phyloP scores from a whole-genome alignment of 92 coral and sea anemone genomes.

The Actinernus sp. region DNA sequence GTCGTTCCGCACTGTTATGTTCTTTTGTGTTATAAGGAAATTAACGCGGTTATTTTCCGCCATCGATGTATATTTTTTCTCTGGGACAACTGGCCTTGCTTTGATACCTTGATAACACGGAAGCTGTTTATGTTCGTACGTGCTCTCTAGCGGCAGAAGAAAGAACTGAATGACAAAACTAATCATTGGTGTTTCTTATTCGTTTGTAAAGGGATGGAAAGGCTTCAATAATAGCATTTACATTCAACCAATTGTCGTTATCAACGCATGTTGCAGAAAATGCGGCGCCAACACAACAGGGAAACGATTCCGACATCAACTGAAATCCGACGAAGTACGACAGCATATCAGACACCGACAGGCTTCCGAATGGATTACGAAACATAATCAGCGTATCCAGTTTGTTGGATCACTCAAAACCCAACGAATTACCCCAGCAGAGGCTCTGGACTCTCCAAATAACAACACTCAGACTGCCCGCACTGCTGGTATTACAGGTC shows the following conservation, averaged over 20 bases:
- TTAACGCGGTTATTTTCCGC: too few relatives aligned
- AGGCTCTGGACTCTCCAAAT: too few relatives aligned
- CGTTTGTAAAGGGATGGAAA: conserved; percentile 72
- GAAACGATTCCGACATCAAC: conserved; percentile 22
- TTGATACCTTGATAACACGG: too few relatives aligned
- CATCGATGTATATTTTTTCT: too few relatives aligned
- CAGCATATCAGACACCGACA: conserved; percentile 66
- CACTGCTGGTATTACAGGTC: too few relatives aligned
- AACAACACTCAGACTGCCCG: too few relatives aligned
- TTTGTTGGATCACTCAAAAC: conserved; percentile 61
- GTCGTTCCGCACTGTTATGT: too few relatives aligned
- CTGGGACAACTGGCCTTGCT: too few relatives aligned
- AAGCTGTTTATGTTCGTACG: too few relatives aligned
- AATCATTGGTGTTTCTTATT: not conserved
- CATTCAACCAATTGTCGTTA: conserved; percentile 77
- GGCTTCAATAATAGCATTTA: conserved; percentile 83
- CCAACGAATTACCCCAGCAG: too few relatives aligned
- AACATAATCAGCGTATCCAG: conserved; percentile 65
- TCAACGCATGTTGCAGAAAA: conserved; percentile 22
- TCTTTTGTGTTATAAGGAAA: too few relatives aligned
- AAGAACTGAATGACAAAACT: too few relatives aligned
- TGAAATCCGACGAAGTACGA: conserved; percentile 44
- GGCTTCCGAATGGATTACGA: conserved; percentile 69
- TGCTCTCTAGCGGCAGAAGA: not conserved
- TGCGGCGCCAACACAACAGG: not conserved